Base-by-base conservation (phyloP, 1,140 invertebrate genomes). In the Procambarus virginalis region DNA sequence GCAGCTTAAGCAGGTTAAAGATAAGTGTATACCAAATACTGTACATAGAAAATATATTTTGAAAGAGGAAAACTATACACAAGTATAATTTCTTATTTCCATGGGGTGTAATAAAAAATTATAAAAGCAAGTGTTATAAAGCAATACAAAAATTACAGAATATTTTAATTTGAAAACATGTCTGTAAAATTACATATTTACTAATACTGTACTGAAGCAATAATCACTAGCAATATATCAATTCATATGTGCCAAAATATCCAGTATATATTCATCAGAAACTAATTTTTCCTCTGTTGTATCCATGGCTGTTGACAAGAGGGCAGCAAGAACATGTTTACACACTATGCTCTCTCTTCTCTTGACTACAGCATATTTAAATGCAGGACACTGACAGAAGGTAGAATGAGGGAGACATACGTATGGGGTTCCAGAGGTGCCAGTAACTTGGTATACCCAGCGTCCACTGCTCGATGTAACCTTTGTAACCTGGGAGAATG, bases 301-400 rank as follows among this genome's bases (percentile, higher is more conserved):
- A 51, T 51, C 75, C 91, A 92, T 87, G 9, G 81, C 85, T n/a
- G 73, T 81, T 12, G 91, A 60, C 14, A 92, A 80, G 46, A 34
- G 58, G 34, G 91, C 84, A n/a, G 91, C 91, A 34, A 92, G 85
- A 4, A 92, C 91, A 76, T 92, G 91, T 77, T 92, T 92, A 77
- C 91, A 92, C n/a, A 92, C 70, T 2, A 91, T 22, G 45, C 55
- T 79, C 5, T 92, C 91, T 79, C 83, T 90, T 64, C 86, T 82
- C 55, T 85, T 90, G 0, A 92, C 49, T 12, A 92, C 89, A 49
- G 85, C 68, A 84, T 75, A 92, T 77, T 91, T 92, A 77, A 83
- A 92, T 2, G 91, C 89, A 45, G 89, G 85, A 64, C 91, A 92
- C 82, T 92, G 91, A 60, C 91, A 92, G 64, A 85, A 91, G 45